Base-by-base conservation (phyloP, 35 echinoderm and acorn worm genomes). In the Chiridota heheva region DNA sequence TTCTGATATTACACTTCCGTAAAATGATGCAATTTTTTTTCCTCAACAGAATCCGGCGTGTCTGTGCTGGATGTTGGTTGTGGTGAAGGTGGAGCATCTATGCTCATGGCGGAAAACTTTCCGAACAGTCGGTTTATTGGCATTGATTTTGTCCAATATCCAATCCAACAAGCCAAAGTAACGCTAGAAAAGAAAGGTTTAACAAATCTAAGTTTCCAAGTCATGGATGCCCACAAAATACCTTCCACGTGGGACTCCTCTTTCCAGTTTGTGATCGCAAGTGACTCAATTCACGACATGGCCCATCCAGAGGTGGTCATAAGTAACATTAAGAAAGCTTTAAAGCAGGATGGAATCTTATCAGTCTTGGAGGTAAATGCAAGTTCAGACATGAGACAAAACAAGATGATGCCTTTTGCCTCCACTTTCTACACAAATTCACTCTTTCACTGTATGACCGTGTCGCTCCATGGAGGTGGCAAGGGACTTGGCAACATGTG, bases 391-490 rank as follows among this genome's bases (percentile, higher is more conserved):
- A 91, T 91, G 34, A 61, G 43, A 30, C 57, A 97, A 38, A 97
- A 97, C 53, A 82, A 87, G 64, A 56, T 47, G 47, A 91, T 87
- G 84, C 93, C 93, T n/a, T 91, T 91, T 27, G 93, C 88, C 4
- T 91, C 93, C 4, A 91, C 88, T 2, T 97, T 88, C 82, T 97
- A 97, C 80, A 91, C 93, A 29, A 97, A 91, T 73, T 91, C 83
- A 35, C 79, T 97, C 25, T 91, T 97, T 53, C 93, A 97, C 66
- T 97, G 93, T 40, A 97, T 97, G 93, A 87, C 93, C 44, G 88
- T 91, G 17, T 87, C 89, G 56, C 73, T 91, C 40, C 20, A 72
- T 15, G 57, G 69, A 15, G 83, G 77, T 20, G 93, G 88, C 1
- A 65, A 82, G 70, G 93, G 93, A 2, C 78, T 87, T 6, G 93